Evolutionary conservation across 2,888 invertebrate species (phyloP), one percentile per base, ranked within the genome.

Genomic region (Nesidiocoris tenuis): DNA sequence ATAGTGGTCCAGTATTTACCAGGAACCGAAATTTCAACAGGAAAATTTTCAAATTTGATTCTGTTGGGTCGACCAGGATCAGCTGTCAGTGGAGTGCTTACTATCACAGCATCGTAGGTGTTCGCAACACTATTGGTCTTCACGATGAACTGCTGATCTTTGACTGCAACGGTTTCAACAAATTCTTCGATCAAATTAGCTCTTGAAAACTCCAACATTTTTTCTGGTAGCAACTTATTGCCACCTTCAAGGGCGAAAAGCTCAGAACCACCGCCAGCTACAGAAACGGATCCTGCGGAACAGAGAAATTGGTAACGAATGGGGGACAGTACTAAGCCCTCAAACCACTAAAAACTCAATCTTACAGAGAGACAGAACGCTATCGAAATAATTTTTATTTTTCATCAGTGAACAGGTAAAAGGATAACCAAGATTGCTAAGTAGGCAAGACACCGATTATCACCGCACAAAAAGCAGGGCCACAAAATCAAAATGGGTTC

Each of bases 191-290:
- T 81, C 2, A 86, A 66, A 16, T 82, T 82, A 9, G 85, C 85
- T n/a, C 82, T 81, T 0, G 87, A 84, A 17, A 81, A 79, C 72
- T 84, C 81, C 5, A 85, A 74, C 16, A 86, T 81, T 66, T 80
- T 80, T 79, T 83, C 82, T 2, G 85, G 82, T 9, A 88, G 84
- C 79, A 83, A 81, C 79, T 84, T 84, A 81, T 90, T 90, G 63
- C 90, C 90, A 61, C 87, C 87, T 79, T 86, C 83, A 2, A 90
- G 85, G 21, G 87, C 83, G 88, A 88, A 74, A 57, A 89, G 82
- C 17, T 84, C 84, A 23, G 82, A 82, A 23, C 84, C 84, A 16
- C 86, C 85, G 12, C 87, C 89, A 70, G 88, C 88, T 72, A 88
- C 79, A 0, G 88, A 86, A 0, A 84, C 82, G 68, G 79, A 80